These are phyloP conservation scores for Erannis defoliaria DNA, from an alignment of 2,888 invertebrate genomes.

Conservation along the genomic window DNA sequence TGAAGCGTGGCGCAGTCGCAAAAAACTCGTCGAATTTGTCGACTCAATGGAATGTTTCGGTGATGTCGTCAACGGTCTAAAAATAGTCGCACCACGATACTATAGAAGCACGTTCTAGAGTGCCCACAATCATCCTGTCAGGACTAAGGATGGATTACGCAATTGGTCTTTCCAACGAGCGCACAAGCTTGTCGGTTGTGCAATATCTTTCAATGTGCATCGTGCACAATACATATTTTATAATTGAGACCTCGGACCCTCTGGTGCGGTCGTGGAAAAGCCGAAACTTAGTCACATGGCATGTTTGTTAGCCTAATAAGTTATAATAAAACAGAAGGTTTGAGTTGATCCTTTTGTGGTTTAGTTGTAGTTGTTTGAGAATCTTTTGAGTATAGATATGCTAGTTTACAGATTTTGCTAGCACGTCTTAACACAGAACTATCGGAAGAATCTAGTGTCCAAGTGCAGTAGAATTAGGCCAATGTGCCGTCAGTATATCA, in stretches of 20 bases:
- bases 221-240: slow-evolving; percentile 40
- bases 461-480: slow-evolving; percentile 70
- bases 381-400: neutral
- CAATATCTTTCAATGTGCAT: slow-evolving; percentile 51
- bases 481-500: slow-evolving; percentile 73
- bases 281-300: neutral
- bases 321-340: neutral
- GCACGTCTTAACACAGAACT: neutral
- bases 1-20: slow-evolving; percentile 53
- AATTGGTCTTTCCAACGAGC: slow-evolving; percentile 61
- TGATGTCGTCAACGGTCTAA: slow-evolving; percentile 73
- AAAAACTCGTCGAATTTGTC: slow-evolving; percentile 59
- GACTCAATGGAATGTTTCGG: slow-evolving; percentile 72
- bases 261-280: neutral
- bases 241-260: neutral
- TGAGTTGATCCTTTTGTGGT: neutral
- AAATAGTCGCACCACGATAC: slow-evolving; percentile 68
- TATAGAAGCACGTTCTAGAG: slow-evolving; percentile 62
- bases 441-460: slow-evolving; percentile 32
- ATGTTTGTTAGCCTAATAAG: neutral
- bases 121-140: slow-evolving; percentile 73
- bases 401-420: neutral
- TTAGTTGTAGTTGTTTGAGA: neutral
- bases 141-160: slow-evolving; percentile 61
- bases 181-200: slow-evolving; percentile 49